Evolutionary conservation across 2,888 invertebrate genomes (phyloP).

Genomic region (Apoda limacodes): DNA sequence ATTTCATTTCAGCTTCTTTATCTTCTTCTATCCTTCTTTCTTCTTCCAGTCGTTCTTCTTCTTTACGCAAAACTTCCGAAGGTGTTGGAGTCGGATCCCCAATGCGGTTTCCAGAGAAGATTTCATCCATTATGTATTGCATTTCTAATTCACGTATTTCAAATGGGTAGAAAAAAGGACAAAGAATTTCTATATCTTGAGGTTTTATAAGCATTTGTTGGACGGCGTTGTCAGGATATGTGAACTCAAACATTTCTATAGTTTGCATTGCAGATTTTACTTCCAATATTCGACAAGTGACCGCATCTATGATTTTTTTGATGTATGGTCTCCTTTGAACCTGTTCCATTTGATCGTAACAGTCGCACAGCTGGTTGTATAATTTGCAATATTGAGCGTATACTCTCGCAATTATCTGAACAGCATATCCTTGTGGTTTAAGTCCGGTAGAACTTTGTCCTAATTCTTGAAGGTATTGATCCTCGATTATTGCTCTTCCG

Average conservation of each 20-base stretch:
- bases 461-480: constrained; percentile 39
- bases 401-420: constrained; percentile 57
- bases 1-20: constrained; percentile 37
- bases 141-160: constrained; percentile 61
- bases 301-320: constrained; percentile 68
- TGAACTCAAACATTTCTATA: constrained; percentile 71
- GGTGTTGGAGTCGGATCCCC: constrained; percentile 47
- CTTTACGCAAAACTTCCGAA: constrained; percentile 36
- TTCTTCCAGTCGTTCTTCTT: constrained; percentile 37
- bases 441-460: constrained; percentile 37
- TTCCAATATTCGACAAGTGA: constrained; percentile 70
- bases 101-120: constrained; percentile 48
- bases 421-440: constrained; percentile 58
- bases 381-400: constrained; percentile 64
- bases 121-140: constrained; percentile 56
- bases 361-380: constrained; percentile 68
- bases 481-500: constrained; percentile 32
- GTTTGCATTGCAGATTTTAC: constrained; percentile 67
- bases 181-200: constrained; percentile 71
- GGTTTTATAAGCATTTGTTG: constrained; percentile 78
- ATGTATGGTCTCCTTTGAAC: constrained; percentile 70
- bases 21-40: constrained; percentile 33
- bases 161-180: constrained; percentile 72
- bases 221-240: constrained; percentile 79
- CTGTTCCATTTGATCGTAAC: constrained; percentile 73